These are phyloP conservation scores for Mesochorus sp. DNA, from an alignment of 2,888 invertebrate genomes.

Conservation along the genomic window DNA sequence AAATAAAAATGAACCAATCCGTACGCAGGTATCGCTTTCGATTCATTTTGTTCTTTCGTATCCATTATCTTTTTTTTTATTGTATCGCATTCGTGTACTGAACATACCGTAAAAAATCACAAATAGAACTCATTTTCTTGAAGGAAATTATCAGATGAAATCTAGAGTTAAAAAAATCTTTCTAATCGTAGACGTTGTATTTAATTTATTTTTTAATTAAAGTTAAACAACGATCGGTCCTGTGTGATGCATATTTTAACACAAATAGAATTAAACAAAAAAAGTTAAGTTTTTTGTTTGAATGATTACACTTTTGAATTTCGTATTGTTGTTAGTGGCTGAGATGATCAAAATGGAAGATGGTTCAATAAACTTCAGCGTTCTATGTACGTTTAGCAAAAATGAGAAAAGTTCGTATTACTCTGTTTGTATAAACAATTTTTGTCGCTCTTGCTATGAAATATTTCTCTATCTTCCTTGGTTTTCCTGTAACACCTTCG, in stretches of 20 bases:
- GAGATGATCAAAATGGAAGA: slow-evolving; percentile 2
- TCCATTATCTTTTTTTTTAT: no score
- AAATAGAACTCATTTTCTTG: no score
- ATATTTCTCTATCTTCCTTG: slow-evolving; percentile 17
- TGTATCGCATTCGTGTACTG: no score
- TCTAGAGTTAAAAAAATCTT: slow-evolving; percentile 13
- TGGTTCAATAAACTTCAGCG: slow-evolving; percentile 9
- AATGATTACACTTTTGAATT: slow-evolving; percentile 6
- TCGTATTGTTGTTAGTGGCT: slow-evolving; percentile 8
- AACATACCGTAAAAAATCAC: no score
- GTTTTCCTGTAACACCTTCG: background rate
- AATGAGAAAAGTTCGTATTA: slow-evolving; percentile 27
- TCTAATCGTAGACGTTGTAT: background rate
- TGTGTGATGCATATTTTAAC: background rate
- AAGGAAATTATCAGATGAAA: no score
- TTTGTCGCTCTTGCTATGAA: background rate
- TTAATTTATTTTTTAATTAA: slow-evolving; percentile 1
- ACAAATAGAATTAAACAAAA: background rate
- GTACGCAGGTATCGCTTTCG: no score
- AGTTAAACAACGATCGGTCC: background rate
- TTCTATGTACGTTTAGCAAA: slow-evolving; percentile 15
- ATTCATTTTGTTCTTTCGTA: no score
- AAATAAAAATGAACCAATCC: no score
- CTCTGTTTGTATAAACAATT: background rate
- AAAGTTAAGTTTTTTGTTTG: background rate